A percentile compares a stretch with the other conserved stretches of the same genome.
Evolutionary conservation across 2,113 vertebrate species (phyloP).

Genomic region (Carollia perspicillata): DNA sequence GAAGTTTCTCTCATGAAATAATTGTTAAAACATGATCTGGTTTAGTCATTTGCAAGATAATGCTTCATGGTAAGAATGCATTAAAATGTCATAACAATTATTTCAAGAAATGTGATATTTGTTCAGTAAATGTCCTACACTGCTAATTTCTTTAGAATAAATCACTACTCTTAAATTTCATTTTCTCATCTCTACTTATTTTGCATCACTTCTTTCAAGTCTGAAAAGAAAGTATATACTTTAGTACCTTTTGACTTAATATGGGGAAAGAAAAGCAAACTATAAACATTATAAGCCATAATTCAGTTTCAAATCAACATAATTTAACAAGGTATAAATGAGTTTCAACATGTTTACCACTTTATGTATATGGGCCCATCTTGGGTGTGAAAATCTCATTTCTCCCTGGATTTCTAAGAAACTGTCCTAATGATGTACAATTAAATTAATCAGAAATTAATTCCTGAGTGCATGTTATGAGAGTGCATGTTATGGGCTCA

Average conservation of each 20-base stretch:
- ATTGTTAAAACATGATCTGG: conserved; percentile 1
- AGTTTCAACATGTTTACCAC: background rate
- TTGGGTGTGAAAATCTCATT: background rate
- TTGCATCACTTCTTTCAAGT: background rate
- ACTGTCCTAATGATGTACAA: background rate
- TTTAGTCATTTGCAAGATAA: conserved; percentile 32
- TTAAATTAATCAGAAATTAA: background rate
- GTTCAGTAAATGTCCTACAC: background rate
- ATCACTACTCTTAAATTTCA: background rate
- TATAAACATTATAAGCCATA: background rate
- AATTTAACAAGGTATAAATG: background rate
- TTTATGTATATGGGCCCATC: background rate
- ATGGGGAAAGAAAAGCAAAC: background rate
- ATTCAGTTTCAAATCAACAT: background rate
- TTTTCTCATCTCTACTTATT: background rate
- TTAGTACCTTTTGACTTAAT: background rate
- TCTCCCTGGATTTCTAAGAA: background rate
- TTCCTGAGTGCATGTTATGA: too few relatives aligned
- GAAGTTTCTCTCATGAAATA: conserved; percentile 16
- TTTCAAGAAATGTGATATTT: conserved; percentile 25
- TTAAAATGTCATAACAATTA: conserved; percentile 55
- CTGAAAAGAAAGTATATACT: background rate
- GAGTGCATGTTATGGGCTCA: background rate
- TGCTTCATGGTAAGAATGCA: conserved; percentile 10
- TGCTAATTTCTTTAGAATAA: conserved; percentile 21